Conservation (phyloP, 2,888 invertebrate genomes). For the Ellobium chinense region DNA sequence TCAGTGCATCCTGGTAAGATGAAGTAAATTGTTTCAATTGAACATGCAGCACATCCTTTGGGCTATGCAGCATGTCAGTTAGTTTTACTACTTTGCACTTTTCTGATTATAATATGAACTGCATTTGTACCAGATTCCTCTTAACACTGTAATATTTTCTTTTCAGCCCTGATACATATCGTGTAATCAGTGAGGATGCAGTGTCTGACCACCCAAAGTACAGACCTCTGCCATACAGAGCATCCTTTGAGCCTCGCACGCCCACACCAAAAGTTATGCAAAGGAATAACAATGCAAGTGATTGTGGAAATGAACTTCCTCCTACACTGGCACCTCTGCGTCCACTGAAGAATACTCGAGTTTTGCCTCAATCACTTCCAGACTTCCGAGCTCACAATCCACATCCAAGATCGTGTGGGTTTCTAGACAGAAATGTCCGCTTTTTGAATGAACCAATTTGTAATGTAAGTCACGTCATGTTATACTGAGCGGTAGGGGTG, state of each 20-base stretch:
- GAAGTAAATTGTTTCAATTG: too few species aligned
- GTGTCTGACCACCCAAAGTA: slow-evolving; percentile 61
- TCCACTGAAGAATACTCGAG: slow-evolving; percentile 60
- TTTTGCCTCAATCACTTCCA: slow-evolving; percentile 46
- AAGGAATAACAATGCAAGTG: slow-evolving; percentile 41
- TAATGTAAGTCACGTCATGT: slow-evolving; percentile 53
- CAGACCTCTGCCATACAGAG: slow-evolving; percentile 50
- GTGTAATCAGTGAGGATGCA: slow-evolving; percentile 73
- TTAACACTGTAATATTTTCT: background rate
- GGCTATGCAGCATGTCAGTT: too few species aligned
- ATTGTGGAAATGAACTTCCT: slow-evolving; percentile 32
- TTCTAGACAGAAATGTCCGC: slow-evolving; percentile 73
- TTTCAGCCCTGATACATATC: slow-evolving; percentile 75
- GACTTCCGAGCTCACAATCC: slow-evolving; percentile 69
- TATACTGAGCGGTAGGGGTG: too few species aligned
- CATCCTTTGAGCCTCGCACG: slow-evolving; percentile 58
- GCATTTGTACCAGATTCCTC: background rate
- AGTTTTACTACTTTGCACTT: too few species aligned
- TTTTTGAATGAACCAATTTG: slow-evolving; percentile 75
- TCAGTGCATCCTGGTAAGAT: too few species aligned
- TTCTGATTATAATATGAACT: background rate
- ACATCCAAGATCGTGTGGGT: slow-evolving; percentile 69
- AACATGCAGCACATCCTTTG: too few species aligned
- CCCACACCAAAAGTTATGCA: slow-evolving; percentile 36
- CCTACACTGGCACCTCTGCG: slow-evolving; percentile 33